phyloP scores from a whole-genome alignment of 2,113 vertebrate species.

The Megalops atlanticus region DNA sequence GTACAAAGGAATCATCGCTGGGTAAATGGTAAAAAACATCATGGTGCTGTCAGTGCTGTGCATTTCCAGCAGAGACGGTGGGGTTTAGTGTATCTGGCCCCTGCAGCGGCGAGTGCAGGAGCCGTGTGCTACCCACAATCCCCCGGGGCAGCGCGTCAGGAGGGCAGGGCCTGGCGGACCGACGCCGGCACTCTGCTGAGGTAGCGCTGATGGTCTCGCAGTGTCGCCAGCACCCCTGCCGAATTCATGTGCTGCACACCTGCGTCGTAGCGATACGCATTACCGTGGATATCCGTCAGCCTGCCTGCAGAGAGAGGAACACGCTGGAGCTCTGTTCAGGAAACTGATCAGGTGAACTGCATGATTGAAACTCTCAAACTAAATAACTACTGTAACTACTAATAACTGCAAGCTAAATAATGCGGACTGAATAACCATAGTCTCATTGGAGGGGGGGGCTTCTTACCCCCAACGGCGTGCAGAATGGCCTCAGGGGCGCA shows the following conservation, averaged over 20 bases:
- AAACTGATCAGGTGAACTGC: too few relatives aligned
- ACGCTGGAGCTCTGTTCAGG: background rate
- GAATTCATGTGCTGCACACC: constrained; percentile 96
- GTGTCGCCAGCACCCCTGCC: constrained; percentile 85
- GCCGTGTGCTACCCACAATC: background rate
- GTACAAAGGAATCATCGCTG: too few relatives aligned
- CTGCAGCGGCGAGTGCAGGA: too few relatives aligned
- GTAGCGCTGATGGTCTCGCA: constrained; percentile 89
- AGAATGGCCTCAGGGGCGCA: constrained; percentile 94
- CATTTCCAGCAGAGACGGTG: too few relatives aligned
- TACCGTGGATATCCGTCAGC: constrained; percentile 90
- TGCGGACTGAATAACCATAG: too few relatives aligned
- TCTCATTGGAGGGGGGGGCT: too few relatives aligned
- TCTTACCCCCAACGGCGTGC: constrained; percentile 88
- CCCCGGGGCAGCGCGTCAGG: constrained; percentile 33
- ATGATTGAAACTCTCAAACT: background rate
- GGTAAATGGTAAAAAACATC: too few relatives aligned
- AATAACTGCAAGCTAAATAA: too few relatives aligned
- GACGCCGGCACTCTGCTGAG: constrained; percentile 81
- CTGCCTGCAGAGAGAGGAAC: constrained; percentile 71
- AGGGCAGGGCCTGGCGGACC: constrained; percentile 78
- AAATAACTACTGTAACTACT: background rate
- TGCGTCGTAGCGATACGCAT: constrained; percentile 82
- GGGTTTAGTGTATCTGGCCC: too few relatives aligned
- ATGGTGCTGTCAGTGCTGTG: too few relatives aligned